Base-by-base conservation (phyloP, 35 echinoderm and acorn worm species). In the Anneissia japonica region DNA sequence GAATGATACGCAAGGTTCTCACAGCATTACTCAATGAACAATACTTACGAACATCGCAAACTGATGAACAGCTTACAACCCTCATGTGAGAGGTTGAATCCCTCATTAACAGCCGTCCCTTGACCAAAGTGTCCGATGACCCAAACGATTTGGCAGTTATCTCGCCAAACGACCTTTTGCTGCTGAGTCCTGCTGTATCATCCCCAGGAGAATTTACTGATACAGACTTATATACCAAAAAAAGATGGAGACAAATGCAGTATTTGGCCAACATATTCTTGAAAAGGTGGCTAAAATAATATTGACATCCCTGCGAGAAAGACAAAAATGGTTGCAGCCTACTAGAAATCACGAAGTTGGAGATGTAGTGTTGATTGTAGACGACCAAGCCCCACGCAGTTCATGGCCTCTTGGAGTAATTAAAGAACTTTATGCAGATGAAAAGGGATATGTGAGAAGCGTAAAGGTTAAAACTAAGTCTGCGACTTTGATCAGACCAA, bases 131-230 rank as follows among this genome's bases (percentile, higher is more conserved):
- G 2, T 83, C 81, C 7, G 81, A 43, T 29, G 40, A 46, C 51
- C 36, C 38, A 14, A 83, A 55, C 6, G 81, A 83, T 31, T 29
- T n/a, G 3, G 81, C 46, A 21, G 21, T 40, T 9, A 16, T 83
- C 7, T 46, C 81, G 9, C 81, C 81, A 51, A 83, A 83, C 17
- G 23, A 83, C 46, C 81, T 83, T 33, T 56, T 83, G 46, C 40
- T 83, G 39, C 32, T 83, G 11, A 16, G 39, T 0, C 0, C 81
- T 51, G 81, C 38, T 17, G 39, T 28, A 46, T 34, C 34, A 30
- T 41, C 81, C 0, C 38, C 46, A 34, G 39, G 0, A 46, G 23
- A 28, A 51, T 55, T n/a, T n/a, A n/a, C 30, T 83, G n/a, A 46
- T 19, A 12, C 1, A 34, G 46, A 83, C 40, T 30, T 51, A 21